Conservation (phyloP, 1,140 invertebrate species). For the Drosophila subobscura region DNA sequence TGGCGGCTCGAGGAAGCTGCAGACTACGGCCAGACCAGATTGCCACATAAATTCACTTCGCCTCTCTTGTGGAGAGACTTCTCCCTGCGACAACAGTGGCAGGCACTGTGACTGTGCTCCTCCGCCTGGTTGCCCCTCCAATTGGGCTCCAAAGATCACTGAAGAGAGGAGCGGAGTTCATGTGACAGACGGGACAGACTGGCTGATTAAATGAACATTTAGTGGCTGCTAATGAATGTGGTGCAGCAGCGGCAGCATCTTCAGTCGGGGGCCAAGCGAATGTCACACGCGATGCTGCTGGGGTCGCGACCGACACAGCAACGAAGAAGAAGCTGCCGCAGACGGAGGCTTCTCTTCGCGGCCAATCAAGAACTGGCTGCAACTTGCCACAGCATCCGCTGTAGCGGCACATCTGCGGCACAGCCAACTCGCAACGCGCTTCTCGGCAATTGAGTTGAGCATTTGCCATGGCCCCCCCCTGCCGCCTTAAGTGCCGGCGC, state of each 20-base stretch:
- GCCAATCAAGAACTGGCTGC: conserved; percentile 55
- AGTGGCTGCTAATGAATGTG: conserved; percentile 81
- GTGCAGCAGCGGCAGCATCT: conserved; percentile 52
- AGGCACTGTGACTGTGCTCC: conserved; percentile 30
- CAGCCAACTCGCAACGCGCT: not conserved
- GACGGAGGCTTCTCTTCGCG: conserved; percentile 64
- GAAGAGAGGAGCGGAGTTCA: conserved; percentile 28
- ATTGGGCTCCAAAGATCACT: conserved; percentile 25
- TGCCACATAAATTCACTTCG: conserved; percentile 76
- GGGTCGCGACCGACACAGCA: conserved; percentile 59
- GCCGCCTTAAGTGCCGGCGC: conserved; percentile 61
- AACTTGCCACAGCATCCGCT: conserved; percentile 29
- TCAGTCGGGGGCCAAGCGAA: conserved; percentile 48
- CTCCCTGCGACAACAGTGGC: conserved; percentile 36
- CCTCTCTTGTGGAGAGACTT: conserved; percentile 15
- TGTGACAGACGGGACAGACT: conserved; percentile 48
- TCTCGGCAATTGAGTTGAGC: conserved; percentile 55
- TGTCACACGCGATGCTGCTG: conserved; percentile 75
- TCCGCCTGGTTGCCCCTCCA: conserved; percentile 14
- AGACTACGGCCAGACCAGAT: conserved; percentile 55
- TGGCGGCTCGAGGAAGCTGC: conserved; percentile 54
- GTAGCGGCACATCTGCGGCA: too few relatives aligned
- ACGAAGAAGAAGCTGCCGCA: conserved; percentile 4
- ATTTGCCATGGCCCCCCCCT: conserved; percentile 20
- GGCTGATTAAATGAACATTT: conserved; percentile 77